Evolutionary conservation across 2,888 invertebrate species (phyloP).

Genomic region (Hermaeophaga mercurialis): DNA sequence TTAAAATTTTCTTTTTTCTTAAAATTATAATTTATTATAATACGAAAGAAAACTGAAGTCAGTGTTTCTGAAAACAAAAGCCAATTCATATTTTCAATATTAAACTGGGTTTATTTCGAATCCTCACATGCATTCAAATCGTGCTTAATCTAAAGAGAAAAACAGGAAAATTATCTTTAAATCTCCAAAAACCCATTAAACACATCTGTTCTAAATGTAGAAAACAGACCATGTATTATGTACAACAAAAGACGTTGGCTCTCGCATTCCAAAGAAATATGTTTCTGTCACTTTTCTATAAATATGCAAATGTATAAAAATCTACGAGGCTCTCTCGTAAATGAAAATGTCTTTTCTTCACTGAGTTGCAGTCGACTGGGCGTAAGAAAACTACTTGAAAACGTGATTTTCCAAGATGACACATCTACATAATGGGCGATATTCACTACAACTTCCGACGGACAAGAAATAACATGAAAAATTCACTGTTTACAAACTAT

Average conservation of each 20-base stretch:
- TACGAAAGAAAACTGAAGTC: too few relatives aligned
- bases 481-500: constrained; percentile 16
- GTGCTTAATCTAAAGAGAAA: background rate
- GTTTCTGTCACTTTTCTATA: constrained; percentile 40
- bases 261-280: constrained; percentile 20
- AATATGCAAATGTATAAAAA: constrained; percentile 39
- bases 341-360: constrained; percentile 24
- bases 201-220: background rate
- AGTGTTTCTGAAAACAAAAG: too few relatives aligned
- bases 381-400: constrained; percentile 15
- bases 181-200: background rate
- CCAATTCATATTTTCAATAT: too few relatives aligned
- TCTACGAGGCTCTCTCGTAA: constrained; percentile 27
- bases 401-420: constrained; percentile 29
- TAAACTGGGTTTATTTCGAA: too few relatives aligned
- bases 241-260: constrained; percentile 6
- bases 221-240: constrained; percentile 4
- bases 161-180: too few relatives aligned
- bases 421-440: constrained; percentile 24
- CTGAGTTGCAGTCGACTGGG: constrained; percentile 10
- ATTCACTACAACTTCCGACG: constrained; percentile 18
- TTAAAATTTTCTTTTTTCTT: too few relatives aligned
- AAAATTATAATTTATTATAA: too few relatives aligned
- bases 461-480: constrained; percentile 8
- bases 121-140: background rate